Base-by-base conservation (phyloP, 2,113 vertebrate species). In the Pseudorasbora parva region DNA sequence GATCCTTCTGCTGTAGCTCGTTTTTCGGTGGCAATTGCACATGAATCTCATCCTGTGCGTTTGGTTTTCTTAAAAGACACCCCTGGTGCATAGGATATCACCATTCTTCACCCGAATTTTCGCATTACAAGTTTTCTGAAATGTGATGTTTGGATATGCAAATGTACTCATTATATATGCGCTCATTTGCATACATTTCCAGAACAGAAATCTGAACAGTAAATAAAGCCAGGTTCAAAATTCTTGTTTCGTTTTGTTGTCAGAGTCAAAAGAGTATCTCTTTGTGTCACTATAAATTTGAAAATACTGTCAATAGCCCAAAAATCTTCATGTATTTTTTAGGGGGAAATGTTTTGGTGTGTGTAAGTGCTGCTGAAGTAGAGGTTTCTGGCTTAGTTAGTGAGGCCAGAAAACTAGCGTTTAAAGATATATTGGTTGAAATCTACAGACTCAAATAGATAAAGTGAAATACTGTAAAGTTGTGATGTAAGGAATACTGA, bases 1-100 rank as follows among this genome's bases (percentile, higher is more conserved):
- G 41, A 64, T 41, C 74, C 74, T 54, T 57, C 27, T 54, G 74
- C 41, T 14, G 51, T 21, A 77, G 51, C 51, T 77, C 49, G 11
- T 7, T 30, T 78, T 79, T 66, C 4, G 0, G 43, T 66, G 43
- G 23, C 27, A 45, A 37, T 57, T 57, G 23, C n/a, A 78, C 19
- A 2, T 5, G 6, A 6, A 9, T 60, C 62, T 78, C 25, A 78
- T 43, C 57, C 23, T 19, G 57, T 8, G 27, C 12, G 37, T 54
- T 54, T 54, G 17, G n/a, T 19, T 69, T 68, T 41, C 33, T 69
- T 41, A 41, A 41, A 69, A 1, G 4, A 41, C 33, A 68, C 30
- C 8, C 3, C 33, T 11, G 64, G 64, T n/a, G 4, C 41, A 68
- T 5, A 37, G 17, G 1, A 54, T 3, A 54, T 54, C 9, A n/a